Percentiles rank a stretch among this genome's conserved stretches.
phyloP scores from a whole-genome alignment of 2,113 vertebrate genomes.

The Menidia beryllina region DNA sequence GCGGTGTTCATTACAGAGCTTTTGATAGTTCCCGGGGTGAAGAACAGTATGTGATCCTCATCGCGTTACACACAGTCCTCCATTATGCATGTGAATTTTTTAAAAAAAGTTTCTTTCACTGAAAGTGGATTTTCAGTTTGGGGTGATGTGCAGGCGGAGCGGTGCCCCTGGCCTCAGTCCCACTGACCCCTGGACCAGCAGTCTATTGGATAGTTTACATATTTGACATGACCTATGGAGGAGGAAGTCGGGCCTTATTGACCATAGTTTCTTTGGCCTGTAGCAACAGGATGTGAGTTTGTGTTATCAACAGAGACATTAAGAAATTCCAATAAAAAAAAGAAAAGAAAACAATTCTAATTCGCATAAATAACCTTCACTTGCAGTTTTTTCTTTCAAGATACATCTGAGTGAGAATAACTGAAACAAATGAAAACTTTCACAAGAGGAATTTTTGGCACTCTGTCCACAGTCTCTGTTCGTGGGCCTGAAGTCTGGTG shows the following conservation, averaged over 20 bases:
- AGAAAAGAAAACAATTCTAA: neutral
- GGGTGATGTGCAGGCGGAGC: neutral
- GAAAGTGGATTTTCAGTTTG: constrained; percentile 19
- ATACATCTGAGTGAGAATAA: constrained; percentile 33
- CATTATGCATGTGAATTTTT: constrained; percentile 17
- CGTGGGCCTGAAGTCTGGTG: constrained; percentile 39
- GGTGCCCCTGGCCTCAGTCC: constrained; percentile 12
- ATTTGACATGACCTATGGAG: constrained; percentile 23
- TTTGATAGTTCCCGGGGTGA: constrained; percentile 52
- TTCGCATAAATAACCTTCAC: too few relatives aligned
- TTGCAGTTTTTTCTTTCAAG: constrained; percentile 18
- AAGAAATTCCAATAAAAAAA: constrained; percentile 14
- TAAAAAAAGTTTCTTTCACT: constrained; percentile 37
- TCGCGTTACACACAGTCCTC: constrained; percentile 38
- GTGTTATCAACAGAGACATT: constrained; percentile 33
- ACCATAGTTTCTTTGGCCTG: constrained; percentile 13
- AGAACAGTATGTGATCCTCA: constrained; percentile 56
- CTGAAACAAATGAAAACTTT: constrained; percentile 73
- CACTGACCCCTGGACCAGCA: constrained; percentile 18
- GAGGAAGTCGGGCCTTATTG: constrained; percentile 22
- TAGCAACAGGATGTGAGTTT: constrained; percentile 24
- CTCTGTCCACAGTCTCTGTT: constrained; percentile 63
- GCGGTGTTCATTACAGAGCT: constrained; percentile 67
- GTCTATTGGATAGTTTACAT: constrained; percentile 22
- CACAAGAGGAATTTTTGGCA: constrained; percentile 73